A percentile compares a stretch with the other conserved stretches of the same genome.
phyloP scores from a whole-genome alignment of 2,113 vertebrate species.

The Leptobrachium ailaonicum region DNA sequence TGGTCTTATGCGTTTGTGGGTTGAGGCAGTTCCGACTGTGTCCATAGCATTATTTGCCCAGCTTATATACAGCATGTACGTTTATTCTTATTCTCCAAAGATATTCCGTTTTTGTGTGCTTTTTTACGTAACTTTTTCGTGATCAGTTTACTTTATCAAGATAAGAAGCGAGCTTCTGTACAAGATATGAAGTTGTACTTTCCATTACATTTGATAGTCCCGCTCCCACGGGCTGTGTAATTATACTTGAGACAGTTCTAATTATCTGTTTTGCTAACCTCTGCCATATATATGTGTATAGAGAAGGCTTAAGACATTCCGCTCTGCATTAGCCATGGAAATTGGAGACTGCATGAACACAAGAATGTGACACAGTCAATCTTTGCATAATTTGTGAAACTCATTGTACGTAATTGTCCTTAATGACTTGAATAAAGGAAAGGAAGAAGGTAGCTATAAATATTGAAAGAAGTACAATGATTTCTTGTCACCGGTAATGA shows the following conservation, averaged over 20 bases:
- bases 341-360: not conserved
- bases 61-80: too few relatives aligned
- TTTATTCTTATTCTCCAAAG: too few relatives aligned
- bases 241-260: not conserved
- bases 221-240: not conserved
- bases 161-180: too few relatives aligned
- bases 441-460: conserved; percentile 5
- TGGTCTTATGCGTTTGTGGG: too few relatives aligned
- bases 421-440: conserved; percentile 30
- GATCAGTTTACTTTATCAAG: too few relatives aligned
- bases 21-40: too few relatives aligned
- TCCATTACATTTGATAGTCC: not conserved
- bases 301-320: not conserved
- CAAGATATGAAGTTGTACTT: not conserved
- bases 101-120: too few relatives aligned
- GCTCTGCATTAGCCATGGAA: not conserved
- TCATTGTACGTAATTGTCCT: conserved; percentile 35
- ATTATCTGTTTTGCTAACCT: not conserved
- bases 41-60: too few relatives aligned
- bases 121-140: too few relatives aligned
- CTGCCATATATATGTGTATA: not conserved
- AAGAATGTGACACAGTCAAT: conserved; percentile 11
- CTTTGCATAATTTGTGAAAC: conserved; percentile 21
- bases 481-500: conserved; percentile 20
- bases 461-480: conserved; percentile 8